Conservation (phyloP, 1,140 invertebrate genomes). For the Caenorhabditis latens region DNA sequence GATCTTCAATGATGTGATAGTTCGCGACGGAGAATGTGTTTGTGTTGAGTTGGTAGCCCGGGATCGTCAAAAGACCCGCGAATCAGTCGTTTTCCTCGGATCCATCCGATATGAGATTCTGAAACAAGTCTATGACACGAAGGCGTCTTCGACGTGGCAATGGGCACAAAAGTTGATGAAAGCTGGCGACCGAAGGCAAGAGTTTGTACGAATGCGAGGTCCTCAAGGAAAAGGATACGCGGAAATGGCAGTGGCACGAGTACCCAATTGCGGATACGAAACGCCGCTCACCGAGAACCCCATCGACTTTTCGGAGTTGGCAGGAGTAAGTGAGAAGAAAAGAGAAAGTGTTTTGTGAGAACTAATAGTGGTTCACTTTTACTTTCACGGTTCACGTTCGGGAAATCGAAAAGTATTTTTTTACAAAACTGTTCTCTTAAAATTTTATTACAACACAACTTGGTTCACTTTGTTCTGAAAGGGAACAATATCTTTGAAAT, state of each 20-base stretch:
- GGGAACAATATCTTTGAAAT: not conserved
- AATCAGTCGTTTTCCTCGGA: slow-evolving; percentile 91
- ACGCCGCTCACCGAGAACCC: slow-evolving; percentile 90
- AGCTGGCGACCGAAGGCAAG: slow-evolving; percentile 85
- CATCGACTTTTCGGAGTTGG: slow-evolving; percentile 70
- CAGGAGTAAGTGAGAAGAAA: slow-evolving; percentile 48
- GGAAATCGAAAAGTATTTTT: no score
- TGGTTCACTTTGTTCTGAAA: not conserved
- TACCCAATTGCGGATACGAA: slow-evolving; percentile 89
- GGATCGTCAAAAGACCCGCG: slow-evolving; percentile 86
- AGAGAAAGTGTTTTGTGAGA: not conserved
- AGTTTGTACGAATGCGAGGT: slow-evolving; percentile 97
- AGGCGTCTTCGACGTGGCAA: slow-evolving; percentile 95
- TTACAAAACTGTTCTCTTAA: no score
- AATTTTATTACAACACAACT: not conserved
- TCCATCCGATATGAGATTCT: slow-evolving; percentile 96
- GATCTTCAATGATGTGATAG: slow-evolving; percentile 91
- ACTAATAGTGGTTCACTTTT: no score
- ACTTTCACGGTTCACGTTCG: no score
- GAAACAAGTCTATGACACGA: slow-evolving; percentile 94
- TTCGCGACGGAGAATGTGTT: slow-evolving; percentile 97
- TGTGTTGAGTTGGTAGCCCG: slow-evolving; percentile 95
- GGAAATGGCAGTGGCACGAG: slow-evolving; percentile 94
- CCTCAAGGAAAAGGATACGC: slow-evolving; percentile 95
- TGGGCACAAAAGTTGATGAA: slow-evolving; percentile 94